Evolutionary conservation across 2,113 vertebrate species (phyloP), one percentile per base, ranked within the genome.

Genomic region (Numenius arquata): DNA sequence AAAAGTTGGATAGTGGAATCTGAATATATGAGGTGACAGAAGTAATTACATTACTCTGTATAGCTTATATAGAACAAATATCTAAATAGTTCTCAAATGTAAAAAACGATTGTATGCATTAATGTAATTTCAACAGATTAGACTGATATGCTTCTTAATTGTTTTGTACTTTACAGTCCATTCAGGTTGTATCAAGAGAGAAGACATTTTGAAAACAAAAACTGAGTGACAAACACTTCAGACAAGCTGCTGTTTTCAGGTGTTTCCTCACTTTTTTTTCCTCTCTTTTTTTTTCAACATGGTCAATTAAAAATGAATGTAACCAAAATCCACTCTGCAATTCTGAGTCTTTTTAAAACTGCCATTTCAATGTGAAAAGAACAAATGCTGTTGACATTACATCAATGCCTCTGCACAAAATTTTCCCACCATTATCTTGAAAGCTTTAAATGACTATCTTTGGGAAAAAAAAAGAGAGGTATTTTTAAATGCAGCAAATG

Each of bases 401-500:
- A 89, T 74, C 62, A 63, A 70, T 85, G 80, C 12, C 32, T 74
- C 41, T 85, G 48, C 53, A 75, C 45, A 76, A 75, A 58, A 32
- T 72, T 68, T 95, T 84, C 71, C 71, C 93, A 85, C 40, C 58
- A 85, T 87, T 96, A 92, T 68, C 89, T 4, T 90, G 81, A 90
- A 97, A 91, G 81, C 76, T 95, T 84, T 96, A 83, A 95, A 84
- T 66, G 2, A 81, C 71, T 86, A 23, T 93, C 72, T 93, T 80
- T 52, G 59, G 71, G 78, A 84, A 91, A 94, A 74, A 73, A 89
- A 48, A 85, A 23, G 25, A 74, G 13, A 93, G 13, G 32, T 85
- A 84, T 88, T 97, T 95, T 94, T 89, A 89, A 93, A 92, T 62
- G 72, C 30, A 88, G 36, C 48, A 90, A 89, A 96, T 75, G 76